Evolutionary conservation across 2,888 invertebrate genomes (phyloP).

Genomic region (Drosophila formosana): DNA sequence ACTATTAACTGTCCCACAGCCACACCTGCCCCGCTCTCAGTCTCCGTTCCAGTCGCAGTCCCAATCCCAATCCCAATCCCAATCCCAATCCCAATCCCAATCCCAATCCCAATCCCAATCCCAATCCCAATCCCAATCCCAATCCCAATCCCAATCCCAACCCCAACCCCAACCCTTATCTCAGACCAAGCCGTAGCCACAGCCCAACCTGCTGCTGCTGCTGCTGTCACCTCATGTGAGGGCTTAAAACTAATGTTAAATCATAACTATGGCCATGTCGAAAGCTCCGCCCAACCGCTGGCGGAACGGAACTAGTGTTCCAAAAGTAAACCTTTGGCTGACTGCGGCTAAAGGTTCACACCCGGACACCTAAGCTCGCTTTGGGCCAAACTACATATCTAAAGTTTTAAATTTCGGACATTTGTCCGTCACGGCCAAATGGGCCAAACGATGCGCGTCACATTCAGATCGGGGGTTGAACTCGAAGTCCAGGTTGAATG

Average conservation of each 20-base stretch:
- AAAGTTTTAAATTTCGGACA: conserved; percentile 81
- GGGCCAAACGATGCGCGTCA: conserved; percentile 38
- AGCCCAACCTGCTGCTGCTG: neutral
- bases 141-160: conserved; percentile 20
- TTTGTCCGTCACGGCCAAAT: conserved; percentile 66
- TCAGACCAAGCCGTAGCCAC: neutral
- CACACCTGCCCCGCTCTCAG: neutral
- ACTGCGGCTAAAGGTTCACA: conserved; percentile 7
- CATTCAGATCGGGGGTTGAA: conserved; percentile 55
- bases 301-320: conserved; percentile 22
- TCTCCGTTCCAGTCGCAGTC: neutral
- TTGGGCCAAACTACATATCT: conserved; percentile 31
- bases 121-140: conserved; percentile 17
- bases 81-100: conserved; percentile 20
- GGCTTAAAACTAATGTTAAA: conserved; percentile 57
- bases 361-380: conserved; percentile 28
- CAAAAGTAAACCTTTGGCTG: conserved; percentile 4
- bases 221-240: conserved; percentile 17
- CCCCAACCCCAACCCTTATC: conserved; percentile 30
- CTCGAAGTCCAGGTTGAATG: conserved; percentile 36
- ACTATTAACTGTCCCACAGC: conserved; percentile 6
- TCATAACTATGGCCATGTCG: conserved; percentile 68
- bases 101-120: conserved; percentile 19
- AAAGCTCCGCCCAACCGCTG: conserved; percentile 57
- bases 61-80: conserved; percentile 13